Evolutionary conservation across 2,113 vertebrate species (phyloP).

Genomic region (Sarotherodon lohbergeri): DNA sequence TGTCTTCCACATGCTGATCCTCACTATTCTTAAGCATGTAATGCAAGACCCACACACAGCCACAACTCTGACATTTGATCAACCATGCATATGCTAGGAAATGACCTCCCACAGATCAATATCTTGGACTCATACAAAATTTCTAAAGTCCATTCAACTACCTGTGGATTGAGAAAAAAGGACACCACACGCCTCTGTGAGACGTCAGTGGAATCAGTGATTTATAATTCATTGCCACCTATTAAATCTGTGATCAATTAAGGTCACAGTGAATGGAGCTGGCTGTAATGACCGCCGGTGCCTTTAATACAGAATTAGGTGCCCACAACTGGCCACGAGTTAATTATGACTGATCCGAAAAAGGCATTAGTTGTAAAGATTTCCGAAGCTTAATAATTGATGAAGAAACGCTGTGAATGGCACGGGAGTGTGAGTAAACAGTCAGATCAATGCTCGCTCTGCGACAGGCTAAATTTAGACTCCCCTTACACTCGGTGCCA

Average conservation of each 20-base stretch:
- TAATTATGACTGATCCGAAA: background rate
- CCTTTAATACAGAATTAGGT: background rate
- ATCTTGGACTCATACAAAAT: background rate
- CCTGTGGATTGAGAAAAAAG: background rate
- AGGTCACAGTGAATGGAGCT: slow-evolving; percentile 3
- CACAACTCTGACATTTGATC: slow-evolving; percentile 29
- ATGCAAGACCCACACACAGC: background rate
- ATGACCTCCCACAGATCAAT: slow-evolving; percentile 27
- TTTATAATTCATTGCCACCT: slow-evolving; percentile 54
- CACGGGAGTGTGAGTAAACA: background rate
- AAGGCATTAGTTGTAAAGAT: slow-evolving; percentile 26
- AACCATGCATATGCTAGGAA: background rate
- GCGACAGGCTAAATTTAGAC: slow-evolving; percentile 23
- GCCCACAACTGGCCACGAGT: background rate
- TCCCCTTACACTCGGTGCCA: background rate
- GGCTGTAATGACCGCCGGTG: background rate
- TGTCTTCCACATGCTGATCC: background rate
- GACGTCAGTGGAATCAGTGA: slow-evolving; percentile 28
- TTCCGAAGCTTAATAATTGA: slow-evolving; percentile 48
- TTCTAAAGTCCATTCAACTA: slow-evolving; percentile 38
- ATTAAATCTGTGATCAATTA: slow-evolving; percentile 37
- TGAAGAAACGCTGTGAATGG: slow-evolving; percentile 32
- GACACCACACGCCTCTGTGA: slow-evolving; percentile 5
- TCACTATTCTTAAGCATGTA: background rate
- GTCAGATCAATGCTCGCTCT: slow-evolving; percentile 12